These are phyloP conservation scores for Tetraodon nigroviridis DNA, from an alignment of 2,113 vertebrate species.

Conservation along the genomic window DNA sequence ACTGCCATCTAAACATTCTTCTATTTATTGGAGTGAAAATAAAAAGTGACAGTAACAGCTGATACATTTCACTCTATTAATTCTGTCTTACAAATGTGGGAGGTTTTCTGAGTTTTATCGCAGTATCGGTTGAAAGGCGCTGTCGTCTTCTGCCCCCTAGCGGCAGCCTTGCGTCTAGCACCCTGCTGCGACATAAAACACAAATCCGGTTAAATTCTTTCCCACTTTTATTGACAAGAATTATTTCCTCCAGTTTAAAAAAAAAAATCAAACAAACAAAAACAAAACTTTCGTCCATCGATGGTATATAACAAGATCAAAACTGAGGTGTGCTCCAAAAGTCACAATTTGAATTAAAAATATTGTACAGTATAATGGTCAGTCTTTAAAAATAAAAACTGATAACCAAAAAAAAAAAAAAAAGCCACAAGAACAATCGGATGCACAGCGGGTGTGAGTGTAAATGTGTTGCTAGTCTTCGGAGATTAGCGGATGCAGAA, in stretches of 20 bases:
- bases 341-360: slow-evolving; percentile 78
- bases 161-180: not conserved
- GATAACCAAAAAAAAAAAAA: slow-evolving; percentile 70
- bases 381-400: slow-evolving; percentile 98
- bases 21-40: too few species aligned
- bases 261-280: slow-evolving; percentile 1
- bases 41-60: too few species aligned
- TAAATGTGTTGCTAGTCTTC: slow-evolving; percentile 24
- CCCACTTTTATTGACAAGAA: slow-evolving; percentile 88
- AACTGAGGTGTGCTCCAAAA: slow-evolving; percentile 76
- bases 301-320: slow-evolving; percentile 84
- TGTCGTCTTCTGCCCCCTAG: slow-evolving; percentile 14
- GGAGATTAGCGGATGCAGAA: slow-evolving; percentile 16
- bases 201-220: slow-evolving; percentile 33
- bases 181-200: slow-evolving; percentile 1
- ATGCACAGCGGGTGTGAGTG: slow-evolving; percentile 35
- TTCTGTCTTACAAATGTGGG: too few species aligned
- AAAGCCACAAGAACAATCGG: slow-evolving; percentile 73
- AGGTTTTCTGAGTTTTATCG: too few species aligned
- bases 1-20: too few species aligned
- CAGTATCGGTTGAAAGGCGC: too few species aligned
- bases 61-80: too few species aligned
- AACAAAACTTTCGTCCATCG: slow-evolving; percentile 77
- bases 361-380: slow-evolving; percentile 88
- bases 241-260: slow-evolving; percentile 82